Base-by-base conservation (phyloP, 2,797 vertebrate species). In the Poeciliopsis turneri region DNA sequence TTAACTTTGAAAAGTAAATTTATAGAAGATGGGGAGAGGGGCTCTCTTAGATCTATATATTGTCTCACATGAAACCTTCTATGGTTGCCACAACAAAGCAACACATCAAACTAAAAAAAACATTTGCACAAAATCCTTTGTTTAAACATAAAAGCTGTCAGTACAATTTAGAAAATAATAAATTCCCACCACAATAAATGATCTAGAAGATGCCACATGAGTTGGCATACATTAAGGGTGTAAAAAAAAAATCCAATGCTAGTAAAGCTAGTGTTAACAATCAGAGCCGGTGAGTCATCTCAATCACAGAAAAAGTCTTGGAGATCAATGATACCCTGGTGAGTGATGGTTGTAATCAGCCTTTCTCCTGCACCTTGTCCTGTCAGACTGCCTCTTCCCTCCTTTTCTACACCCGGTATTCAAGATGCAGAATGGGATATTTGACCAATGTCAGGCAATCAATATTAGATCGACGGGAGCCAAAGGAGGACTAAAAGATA, bases 381-480 rank as follows among this genome's bases (percentile, higher is more conserved):
- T 76, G 69, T 82, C 86, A 79, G 71, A 66, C 76, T 39, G 15
- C 16, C 61, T 70, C 30, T 70, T 66, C 66, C 49, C 69, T 57
- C 23, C 49, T 30, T 53, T 20, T 66, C 33, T 20, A 20, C 78
- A 72, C n/a, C 72, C 82, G 73, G 79, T 86, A 86, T 76, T 87
- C 45, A 33, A 88, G 88, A 88, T 89, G 88, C 87, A 91, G 90
- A 89, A 86, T 90, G 84, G 87, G 78, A 90, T 93, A 90, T 93
- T 91, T 89, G 89, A 93, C 89, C 91, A 85, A 72, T 85, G 89
- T 92, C 86, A 85, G 77, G 11, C 53, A 81, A 92, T 95, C 93
- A 81, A 93, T 94, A 91, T 72, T 82, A 90, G 90, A 92, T 92
- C 88, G 92, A 89, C 89, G 84, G 73, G 64, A 88, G 84, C 84